Base-by-base conservation (phyloP, 2,888 invertebrate species). In the Ochlodes sylvanus region DNA sequence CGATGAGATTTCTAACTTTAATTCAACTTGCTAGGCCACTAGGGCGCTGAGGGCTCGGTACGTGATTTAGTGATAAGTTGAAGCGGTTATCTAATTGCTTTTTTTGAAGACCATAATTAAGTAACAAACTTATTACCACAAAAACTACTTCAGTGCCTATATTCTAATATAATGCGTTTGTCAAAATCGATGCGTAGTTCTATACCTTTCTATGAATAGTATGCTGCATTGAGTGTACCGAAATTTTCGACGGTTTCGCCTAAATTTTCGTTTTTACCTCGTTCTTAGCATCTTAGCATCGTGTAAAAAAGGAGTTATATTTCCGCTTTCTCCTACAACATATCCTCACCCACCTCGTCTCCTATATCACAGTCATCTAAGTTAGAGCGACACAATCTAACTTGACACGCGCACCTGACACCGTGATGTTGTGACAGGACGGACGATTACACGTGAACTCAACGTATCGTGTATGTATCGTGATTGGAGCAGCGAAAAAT, bases 1-100 rank as follows among this genome's bases (percentile, higher is more conserved):
- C 65, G 65, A 65, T 65, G 65, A 58, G 58, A 65, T 65, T 65
- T 65, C 65, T 65, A 65, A 65, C 65, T 65, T 65, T 65, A 58
- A 65, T 65, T 58, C 65, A 58, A 65, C 58, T 58, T 65, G 65
- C 50, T 58, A 32, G 65, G 57, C 52, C 58, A 52, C 41, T 42
- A 41, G 50, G 52, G 65, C 19, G 58, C 10, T 52, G 65, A 52
- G 14, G 58, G 41, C 41, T 65, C 6, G 58, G 58, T 17, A 19
- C 14, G 2, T 0, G 10, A n/a, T 50, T 27, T 27, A 14, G 57
- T 58, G 12, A 50, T 58, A 41, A 17, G 34, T 56, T 56, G 34
- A 55, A 56, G 56, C 64, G 64, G 19, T 19, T 50, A 38, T 38
- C 38, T 1, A 34, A 12, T 38, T 2, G 3, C 0, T 12, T 38